Evolutionary conservation across 2,888 invertebrate genomes (phyloP), one percentile per base, ranked within the genome.

Genomic region (Micropterix aruncella): DNA sequence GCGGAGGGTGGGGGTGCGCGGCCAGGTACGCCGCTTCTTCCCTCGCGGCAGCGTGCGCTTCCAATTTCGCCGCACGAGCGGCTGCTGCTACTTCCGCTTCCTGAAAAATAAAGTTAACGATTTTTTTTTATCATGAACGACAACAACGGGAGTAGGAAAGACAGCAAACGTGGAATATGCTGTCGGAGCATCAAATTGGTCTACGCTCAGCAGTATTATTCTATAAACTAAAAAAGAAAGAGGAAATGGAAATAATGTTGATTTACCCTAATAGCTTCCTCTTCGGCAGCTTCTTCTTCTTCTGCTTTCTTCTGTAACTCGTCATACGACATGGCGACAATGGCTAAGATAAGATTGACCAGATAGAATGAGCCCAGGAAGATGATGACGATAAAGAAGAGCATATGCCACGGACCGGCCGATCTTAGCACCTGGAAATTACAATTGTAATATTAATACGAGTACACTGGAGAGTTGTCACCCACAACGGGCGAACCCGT

Each of bases 281-380:
- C 93, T 66, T 95, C 94, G 39, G 91, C 93, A 50, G 88, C 88
- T 65, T 92, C 93, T 62, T 94, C 93, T 66, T 93, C 92, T 67
- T 91, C 91, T 44, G 93, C 95, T 71, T 93, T 93, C 78, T 93
- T 94, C 73, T 95, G 94, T 67, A 95, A 78, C 71, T 97, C 96
- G 66, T 96, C 95, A 71, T 97, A 97, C 44, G 94, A 94, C 95
- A 96, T 96, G 59, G 96, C 95, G 70, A 96, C 96, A 70, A 97
- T 96, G 66, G 96, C 96, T 77, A 97, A 84, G 70, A 96, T 97
- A 77, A 97, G 83, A 74, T 97, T 97, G 62, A 97, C 93, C 62
- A 97, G 83, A 75, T 96, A 97, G 77, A 95, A 96, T 51, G 95
- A 96, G 58, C 96, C 96, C 67, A 97, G 79, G 75, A 97, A 93